Evolutionary conservation across 2,888 invertebrate genomes (phyloP), one percentile per base, ranked within the genome.

Genomic region (Spicauda simplicius): DNA sequence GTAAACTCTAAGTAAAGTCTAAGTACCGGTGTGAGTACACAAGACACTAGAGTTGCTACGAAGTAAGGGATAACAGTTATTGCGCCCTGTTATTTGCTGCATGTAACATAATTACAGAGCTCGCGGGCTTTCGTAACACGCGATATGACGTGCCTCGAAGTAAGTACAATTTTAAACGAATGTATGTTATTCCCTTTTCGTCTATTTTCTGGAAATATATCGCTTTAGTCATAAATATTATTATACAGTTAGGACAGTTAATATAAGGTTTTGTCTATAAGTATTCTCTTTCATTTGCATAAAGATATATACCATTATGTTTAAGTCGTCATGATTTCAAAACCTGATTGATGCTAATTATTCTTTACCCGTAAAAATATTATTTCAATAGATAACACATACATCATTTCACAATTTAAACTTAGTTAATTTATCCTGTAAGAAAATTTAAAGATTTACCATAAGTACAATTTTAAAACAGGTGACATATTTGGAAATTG

Each of bases 31-130:
- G 60, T 55, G 10, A 55, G 60, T 59, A 66, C 33, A 55, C 19
- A 52, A 55, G 33, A 54, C 59, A 25, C 25, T 25, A 25, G 25
- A 25, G 25, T 25, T 25, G 25, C 25, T 25, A 25, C 18, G 45
- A 18, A 55, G 69, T 68, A 61, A 69, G 70, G 71, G 73, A 70
- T 84, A 80, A 80, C 80, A 80, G 78, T 84, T 82, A 84, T 81
- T 78, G 77, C 78, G 77, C 80, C 78, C 79, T 76, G 77, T 81
- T 82, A 80, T 81, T 84, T 76, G 77, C 78, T 76, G 79, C 79
- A 82, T 80, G 83, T 83, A 80, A 81, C 76, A 78, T 79, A 83
- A 86, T 86, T 84, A 86, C 72, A 68, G 73, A 68, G 73, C 70
- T 74, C 76, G 77, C 76, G 73, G 72, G 73, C 65, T 72, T 69